Conservation (phyloP, 2,113 vertebrate species). For the Uria lomvia region DNA sequence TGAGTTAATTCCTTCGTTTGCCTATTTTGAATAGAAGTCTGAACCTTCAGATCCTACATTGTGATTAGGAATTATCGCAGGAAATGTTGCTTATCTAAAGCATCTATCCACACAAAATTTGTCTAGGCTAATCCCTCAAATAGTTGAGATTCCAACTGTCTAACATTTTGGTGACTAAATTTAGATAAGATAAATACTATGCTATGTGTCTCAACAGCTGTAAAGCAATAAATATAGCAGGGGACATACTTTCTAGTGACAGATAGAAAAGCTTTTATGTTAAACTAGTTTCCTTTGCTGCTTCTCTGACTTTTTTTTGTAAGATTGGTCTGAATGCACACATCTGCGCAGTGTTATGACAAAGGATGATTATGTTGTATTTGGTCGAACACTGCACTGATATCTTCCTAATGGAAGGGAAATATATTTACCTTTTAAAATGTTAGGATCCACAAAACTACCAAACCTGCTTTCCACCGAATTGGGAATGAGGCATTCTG, state of each 20-base stretch:
- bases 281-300: background rate
- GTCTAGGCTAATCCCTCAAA: background rate
- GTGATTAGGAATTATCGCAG: background rate
- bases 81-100: background rate
- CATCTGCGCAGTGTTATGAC: background rate
- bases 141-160: constrained; percentile 16
- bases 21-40: background rate
- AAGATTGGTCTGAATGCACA: background rate
- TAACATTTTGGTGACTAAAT: background rate
- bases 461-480: background rate
- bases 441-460: background rate
- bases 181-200: background rate
- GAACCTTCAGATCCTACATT: background rate
- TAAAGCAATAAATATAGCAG: background rate
- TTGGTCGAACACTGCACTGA: background rate
- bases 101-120: background rate
- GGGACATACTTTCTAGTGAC: background rate
- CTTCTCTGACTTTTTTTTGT: background rate
- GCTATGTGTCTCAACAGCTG: background rate
- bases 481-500: background rate
- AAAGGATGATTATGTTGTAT: background rate
- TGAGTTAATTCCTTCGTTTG: background rate
- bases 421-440: background rate
- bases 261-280: background rate
- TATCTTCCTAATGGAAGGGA: background rate